Conservation (phyloP, 2,113 vertebrate genomes). For the Misgurnus anguillicaudatus region DNA sequence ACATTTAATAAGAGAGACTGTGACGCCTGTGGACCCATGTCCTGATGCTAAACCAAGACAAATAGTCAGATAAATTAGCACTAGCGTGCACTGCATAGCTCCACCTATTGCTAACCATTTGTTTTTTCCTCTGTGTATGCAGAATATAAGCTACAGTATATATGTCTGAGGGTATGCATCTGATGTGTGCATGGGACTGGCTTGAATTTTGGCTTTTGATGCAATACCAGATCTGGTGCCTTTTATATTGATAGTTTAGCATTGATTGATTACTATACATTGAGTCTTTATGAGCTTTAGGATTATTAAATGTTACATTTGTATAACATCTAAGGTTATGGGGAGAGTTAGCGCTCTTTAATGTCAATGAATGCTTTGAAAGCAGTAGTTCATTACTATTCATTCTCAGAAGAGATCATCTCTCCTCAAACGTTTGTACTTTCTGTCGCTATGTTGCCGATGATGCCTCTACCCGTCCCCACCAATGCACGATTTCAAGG, state of each 20-base stretch:
- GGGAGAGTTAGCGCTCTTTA: too few species aligned
- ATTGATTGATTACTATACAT: too few species aligned
- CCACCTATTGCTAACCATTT: conserved; percentile 5
- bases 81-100: conserved; percentile 47
- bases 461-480: conserved; percentile 8
- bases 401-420: conserved; percentile 4
- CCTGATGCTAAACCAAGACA: not conserved
- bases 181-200: not conserved
- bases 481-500: not conserved
- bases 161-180: not conserved
- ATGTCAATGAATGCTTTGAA: too few species aligned
- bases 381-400: not conserved
- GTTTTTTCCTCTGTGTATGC: too few species aligned
- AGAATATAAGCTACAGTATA: not conserved
- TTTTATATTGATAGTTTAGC: too few species aligned
- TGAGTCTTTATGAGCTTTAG: too few species aligned
- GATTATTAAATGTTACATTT: too few species aligned
- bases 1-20: not conserved
- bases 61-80: not conserved
- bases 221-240: too few species aligned
- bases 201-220: too few species aligned
- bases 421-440: not conserved
- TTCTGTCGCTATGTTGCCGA: conserved; percentile 18
- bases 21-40: too few species aligned
- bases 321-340: too few species aligned